Evolutionary conservation across 2,888 invertebrate species (phyloP).

Genomic region (Palloptera scutellata): DNA sequence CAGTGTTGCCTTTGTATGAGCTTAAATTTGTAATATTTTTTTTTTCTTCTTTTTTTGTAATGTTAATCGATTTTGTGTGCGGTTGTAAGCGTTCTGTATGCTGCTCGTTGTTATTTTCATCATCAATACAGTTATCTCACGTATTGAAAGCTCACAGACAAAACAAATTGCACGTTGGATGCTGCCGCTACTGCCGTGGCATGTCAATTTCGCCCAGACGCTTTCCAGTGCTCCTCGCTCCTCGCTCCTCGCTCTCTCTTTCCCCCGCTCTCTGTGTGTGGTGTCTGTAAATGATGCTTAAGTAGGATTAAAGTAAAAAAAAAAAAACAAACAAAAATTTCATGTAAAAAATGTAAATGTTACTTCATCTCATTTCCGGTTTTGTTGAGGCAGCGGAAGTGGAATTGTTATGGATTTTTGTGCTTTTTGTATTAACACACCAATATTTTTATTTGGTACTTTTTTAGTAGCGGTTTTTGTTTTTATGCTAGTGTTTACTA

Average conservation of each 20-base stretch:
- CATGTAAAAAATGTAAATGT: neutral
- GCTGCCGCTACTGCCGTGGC: neutral
- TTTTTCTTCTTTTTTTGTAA: neutral
- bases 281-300: neutral
- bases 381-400: neutral
- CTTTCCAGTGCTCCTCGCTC: too few species aligned
- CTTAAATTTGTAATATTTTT: neutral
- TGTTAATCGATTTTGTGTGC: neutral
- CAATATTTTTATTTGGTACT: too few species aligned
- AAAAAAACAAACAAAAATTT: neutral
- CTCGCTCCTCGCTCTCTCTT: too few species aligned
- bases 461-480: too few species aligned
- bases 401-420: neutral
- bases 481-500: too few species aligned
- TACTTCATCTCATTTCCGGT: neutral
- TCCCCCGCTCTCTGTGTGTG: neutral
- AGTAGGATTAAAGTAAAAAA: neutral
- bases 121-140: slow-evolving; percentile 6
- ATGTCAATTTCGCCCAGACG: neutral
- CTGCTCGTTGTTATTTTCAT: neutral
- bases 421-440: too few species aligned
- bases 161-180: slow-evolving; percentile 2
- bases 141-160: slow-evolving; percentile 5
- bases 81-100: neutral
- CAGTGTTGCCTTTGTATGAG: neutral